Evolutionary conservation across 2,113 vertebrate species (phyloP).

Genomic region (Erythrolamprus reginae): DNA sequence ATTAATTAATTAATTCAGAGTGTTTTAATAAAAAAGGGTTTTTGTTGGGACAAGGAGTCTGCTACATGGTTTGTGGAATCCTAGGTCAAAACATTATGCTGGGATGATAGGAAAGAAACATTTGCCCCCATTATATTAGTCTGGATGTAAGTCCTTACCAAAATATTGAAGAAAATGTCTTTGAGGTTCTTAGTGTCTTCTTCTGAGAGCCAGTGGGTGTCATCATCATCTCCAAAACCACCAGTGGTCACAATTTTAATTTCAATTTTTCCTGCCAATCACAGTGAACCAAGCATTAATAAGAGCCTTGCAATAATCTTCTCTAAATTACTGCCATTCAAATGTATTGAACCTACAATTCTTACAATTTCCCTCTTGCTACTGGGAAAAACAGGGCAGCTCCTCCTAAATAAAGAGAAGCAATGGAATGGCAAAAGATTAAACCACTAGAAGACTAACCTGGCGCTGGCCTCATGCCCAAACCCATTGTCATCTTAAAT

Average conservation of each 20-base stretch:
- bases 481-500: neutral
- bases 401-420: neutral
- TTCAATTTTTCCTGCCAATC: slow-evolving; percentile 83
- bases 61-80: too few species aligned
- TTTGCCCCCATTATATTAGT: neutral
- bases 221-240: slow-evolving; percentile 75
- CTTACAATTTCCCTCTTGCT: neutral
- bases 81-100: neutral
- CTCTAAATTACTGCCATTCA: neutral
- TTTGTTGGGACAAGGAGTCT: too few species aligned
- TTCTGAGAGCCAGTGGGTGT: slow-evolving; percentile 87
- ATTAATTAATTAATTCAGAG: too few species aligned
- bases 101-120: neutral
- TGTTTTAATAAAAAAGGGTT: too few species aligned
- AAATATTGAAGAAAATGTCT: slow-evolving; percentile 89
- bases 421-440: neutral
- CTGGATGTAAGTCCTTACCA: slow-evolving; percentile 68
- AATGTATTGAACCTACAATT: too few species aligned
- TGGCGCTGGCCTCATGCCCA: neutral
- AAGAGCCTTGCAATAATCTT: neutral
- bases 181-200: slow-evolving; percentile 90
- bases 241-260: slow-evolving; percentile 86
- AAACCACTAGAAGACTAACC: neutral
- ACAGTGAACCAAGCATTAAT: neutral
- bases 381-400: too few species aligned